Evolutionary conservation across 2,113 vertebrate genomes (phyloP), one percentile per base, ranked within the genome.

Genomic region (Neofelis nebulosa): DNA sequence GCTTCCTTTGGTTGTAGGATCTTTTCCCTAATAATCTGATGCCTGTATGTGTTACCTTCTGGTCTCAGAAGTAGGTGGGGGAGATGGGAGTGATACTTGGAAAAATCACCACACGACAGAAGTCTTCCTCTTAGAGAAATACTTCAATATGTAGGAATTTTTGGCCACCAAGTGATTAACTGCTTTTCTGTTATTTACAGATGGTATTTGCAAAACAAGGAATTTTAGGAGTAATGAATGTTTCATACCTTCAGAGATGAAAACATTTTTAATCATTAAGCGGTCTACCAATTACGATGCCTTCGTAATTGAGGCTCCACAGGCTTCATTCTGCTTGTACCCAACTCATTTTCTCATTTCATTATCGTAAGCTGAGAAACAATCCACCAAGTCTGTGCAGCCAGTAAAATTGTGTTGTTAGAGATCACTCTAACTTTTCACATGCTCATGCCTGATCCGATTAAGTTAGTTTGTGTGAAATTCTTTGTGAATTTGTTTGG

Each of bases 1-100:
- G 99, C 71, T 15, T 71, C 61, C 80, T 88, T 52, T 15, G 21
- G 15, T 25, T 27, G 50, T 27, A 45, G 50, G 71, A 29, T 29
- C 66, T 88, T 92, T 38, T 65, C 33, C 36, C 65, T 31, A 33
- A 38, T 2, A 15, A 36, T 78, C 11, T 9, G 61, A n/a, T 48
- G 65, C 41, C 71, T 52, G 45, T 66, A 0, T 41, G 65, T 74
- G 23, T 73, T 66, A 3, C 71, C 33, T 84, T 41, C 90, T 29
- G 79, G 27, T 50, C 33, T 33, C 16, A 36, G 36, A 9, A 66
- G 78, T 45, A 68, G 23, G 48, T 7, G 3, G 25, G 29, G 19
- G 8, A 7, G 16, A 2, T 10, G 29, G 45, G 50, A 71, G 61
- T 41, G 45, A 63, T 36, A 13, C 16, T 94, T 85, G 48, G 25